Evolutionary conservation across 2,113 vertebrate species (phyloP).

Genomic region (Dunckerocampus dactyliophorus): DNA sequence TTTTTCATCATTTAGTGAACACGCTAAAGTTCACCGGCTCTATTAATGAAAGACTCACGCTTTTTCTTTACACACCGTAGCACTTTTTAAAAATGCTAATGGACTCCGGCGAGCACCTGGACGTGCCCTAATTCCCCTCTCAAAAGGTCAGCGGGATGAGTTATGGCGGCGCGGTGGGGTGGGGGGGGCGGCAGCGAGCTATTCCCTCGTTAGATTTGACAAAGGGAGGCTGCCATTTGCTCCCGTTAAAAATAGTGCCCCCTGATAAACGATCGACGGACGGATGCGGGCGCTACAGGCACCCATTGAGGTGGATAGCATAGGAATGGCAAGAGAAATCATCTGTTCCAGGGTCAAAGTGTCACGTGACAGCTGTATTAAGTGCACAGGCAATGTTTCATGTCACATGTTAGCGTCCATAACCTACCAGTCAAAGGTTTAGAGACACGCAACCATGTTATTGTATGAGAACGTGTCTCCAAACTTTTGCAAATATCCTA

Average conservation of each 20-base stretch:
- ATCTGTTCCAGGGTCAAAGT: too few relatives aligned
- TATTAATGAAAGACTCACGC: constrained; percentile 56
- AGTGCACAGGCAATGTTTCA: too few relatives aligned
- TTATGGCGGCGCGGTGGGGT: constrained; percentile 74
- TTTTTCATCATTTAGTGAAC: constrained; percentile 55
- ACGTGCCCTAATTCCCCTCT: constrained; percentile 79
- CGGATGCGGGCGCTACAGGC: constrained; percentile 68
- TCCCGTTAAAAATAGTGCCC: constrained; percentile 78
- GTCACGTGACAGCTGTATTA: too few relatives aligned
- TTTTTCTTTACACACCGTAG: constrained; percentile 60
- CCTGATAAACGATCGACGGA: constrained; percentile 81
- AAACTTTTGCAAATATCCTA: too few relatives aligned
- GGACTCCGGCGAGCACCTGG: constrained; percentile 70
- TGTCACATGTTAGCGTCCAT: too few relatives aligned
- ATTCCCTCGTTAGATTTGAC: constrained; percentile 81
- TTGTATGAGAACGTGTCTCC: too few relatives aligned
- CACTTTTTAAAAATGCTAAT: constrained; percentile 76
- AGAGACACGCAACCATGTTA: too few relatives aligned
- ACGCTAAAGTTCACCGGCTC: constrained; percentile 61
- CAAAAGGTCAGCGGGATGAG: constrained; percentile 78
- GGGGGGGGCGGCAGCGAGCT: constrained; percentile 78
- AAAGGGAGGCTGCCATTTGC: constrained; percentile 78
- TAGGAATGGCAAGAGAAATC: too few relatives aligned
- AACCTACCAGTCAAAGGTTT: too few relatives aligned
- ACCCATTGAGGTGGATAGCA: too few relatives aligned